Percentiles rank a stretch among this genome's conserved stretches.
phyloP scores from a whole-genome alignment of 2,888 invertebrate genomes.

The Drosophila falleni region DNA sequence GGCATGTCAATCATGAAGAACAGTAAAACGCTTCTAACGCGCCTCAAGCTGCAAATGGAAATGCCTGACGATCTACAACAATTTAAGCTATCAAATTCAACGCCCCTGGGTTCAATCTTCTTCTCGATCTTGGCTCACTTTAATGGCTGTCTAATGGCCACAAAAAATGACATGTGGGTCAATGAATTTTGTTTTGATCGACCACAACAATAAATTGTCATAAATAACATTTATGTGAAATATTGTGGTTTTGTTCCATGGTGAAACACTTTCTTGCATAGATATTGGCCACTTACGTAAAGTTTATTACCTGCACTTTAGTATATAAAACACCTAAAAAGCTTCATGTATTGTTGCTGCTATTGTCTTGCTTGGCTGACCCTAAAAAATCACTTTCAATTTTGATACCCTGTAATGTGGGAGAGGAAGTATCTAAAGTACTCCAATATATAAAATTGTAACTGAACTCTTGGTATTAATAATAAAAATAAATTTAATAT shows the following conservation, averaged over 20 bases:
- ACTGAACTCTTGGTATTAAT: not conserved
- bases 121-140: conserved; percentile 48
- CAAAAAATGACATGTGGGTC: conserved; percentile 65
- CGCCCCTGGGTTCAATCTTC: conserved; percentile 39
- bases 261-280: conserved; percentile 41
- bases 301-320: conserved; percentile 48
- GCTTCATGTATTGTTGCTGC: conserved; percentile 31
- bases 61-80: conserved; percentile 46
- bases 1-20: conserved; percentile 77
- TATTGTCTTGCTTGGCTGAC: conserved; percentile 44
- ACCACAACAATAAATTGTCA: conserved; percentile 44
- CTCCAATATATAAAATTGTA: not conserved
- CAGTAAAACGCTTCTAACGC: conserved; percentile 64
- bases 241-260: conserved; percentile 14
- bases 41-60: conserved; percentile 24
- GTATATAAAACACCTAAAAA: conserved; percentile 23
- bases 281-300: conserved; percentile 50
- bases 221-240: conserved; percentile 24
- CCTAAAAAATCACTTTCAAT: conserved; percentile 62
- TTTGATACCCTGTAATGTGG: conserved; percentile 35
- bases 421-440: not conserved
- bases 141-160: conserved; percentile 69
- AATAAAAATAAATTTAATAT: too few relatives aligned
- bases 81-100: conserved; percentile 32
- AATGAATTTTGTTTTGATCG: conserved; percentile 51